These are phyloP conservation scores for Calliopsis andreniformis DNA, from an alignment of 1,140 invertebrate genomes.

Conservation along the genomic window DNA sequence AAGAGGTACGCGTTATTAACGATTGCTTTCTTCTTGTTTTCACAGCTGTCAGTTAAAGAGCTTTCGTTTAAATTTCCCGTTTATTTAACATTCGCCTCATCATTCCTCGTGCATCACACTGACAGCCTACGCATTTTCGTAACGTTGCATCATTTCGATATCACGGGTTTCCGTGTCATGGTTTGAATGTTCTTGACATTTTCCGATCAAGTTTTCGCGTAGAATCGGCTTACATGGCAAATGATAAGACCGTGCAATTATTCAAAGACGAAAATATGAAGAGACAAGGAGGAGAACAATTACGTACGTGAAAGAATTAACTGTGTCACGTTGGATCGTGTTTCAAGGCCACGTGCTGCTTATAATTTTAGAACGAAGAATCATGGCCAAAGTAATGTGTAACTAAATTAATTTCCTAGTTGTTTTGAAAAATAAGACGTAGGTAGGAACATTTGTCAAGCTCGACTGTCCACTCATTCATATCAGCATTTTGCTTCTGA, in stretches of 20 bases:
- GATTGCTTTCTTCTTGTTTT: background rate
- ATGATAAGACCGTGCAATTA: too few relatives aligned
- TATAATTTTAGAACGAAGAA: conserved; percentile 35
- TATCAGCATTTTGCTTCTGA: conserved; percentile 14
- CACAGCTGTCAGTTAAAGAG: conserved; percentile 42
- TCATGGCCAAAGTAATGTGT: conserved; percentile 35
- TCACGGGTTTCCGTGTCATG: background rate
- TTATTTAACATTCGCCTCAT: background rate
- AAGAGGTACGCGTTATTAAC: conserved; percentile 60
- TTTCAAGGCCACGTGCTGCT: conserved; percentile 43
- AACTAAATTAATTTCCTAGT: conserved; percentile 7
- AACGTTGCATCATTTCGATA: background rate
- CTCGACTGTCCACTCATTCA: too few relatives aligned
- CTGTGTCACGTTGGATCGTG: conserved; percentile 17
- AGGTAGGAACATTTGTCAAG: conserved; percentile 1
- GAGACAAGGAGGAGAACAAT: conserved; percentile 2
- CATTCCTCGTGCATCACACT: too few relatives aligned
- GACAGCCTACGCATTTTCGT: background rate
- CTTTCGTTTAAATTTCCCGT: background rate
- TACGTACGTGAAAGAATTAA: conserved; percentile 24
- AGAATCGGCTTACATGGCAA: conserved; percentile 18
- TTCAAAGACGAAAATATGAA: too few relatives aligned
- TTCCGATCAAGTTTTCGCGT: background rate
- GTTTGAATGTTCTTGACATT: background rate
- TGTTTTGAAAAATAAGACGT: background rate